These are phyloP conservation scores for Orgyia antiqua DNA, from an alignment of 2,888 invertebrate genomes.

Conservation along the genomic window DNA sequence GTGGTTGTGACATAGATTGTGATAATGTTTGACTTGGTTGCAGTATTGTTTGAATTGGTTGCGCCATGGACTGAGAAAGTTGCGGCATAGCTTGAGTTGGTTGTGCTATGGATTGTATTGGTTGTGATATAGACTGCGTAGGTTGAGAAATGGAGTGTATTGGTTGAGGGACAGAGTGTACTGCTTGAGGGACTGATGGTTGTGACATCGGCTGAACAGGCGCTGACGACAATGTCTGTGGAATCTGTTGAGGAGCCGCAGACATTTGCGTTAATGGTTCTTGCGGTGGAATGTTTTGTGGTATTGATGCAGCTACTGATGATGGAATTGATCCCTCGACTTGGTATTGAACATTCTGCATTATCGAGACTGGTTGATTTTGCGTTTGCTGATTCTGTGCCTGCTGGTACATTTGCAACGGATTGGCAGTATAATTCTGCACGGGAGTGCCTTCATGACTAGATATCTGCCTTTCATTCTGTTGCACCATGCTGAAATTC, in stretches of 20 bases:
- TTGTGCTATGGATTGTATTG: conserved; percentile 33
- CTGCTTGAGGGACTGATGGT: conserved; percentile 19
- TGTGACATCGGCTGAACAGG: conserved; percentile 25
- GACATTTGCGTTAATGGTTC: conserved; percentile 26
- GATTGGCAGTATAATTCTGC: conserved; percentile 67
- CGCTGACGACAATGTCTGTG: conserved; percentile 33
- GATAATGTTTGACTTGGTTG: conserved; percentile 11
- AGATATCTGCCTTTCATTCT: conserved; percentile 70
- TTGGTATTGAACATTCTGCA: conserved; percentile 39
- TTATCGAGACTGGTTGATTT: conserved; percentile 41
- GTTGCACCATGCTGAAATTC: conserved; percentile 55
- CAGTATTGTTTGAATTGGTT: conserved; percentile 18
- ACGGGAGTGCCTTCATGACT: conserved; percentile 74
- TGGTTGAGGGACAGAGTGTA: conserved; percentile 21
- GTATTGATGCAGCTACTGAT: conserved; percentile 27
- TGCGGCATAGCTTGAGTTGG: conserved; percentile 24
- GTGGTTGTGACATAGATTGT: conserved; percentile 21
- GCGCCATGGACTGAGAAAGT: conserved; percentile 18
- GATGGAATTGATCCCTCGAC: conserved; percentile 36
- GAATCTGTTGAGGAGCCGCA: conserved; percentile 32
- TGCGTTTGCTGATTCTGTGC: conserved; percentile 43
- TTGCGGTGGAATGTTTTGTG: conserved; percentile 25
- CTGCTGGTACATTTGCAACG: conserved; percentile 65
- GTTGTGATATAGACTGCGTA: conserved; percentile 23
- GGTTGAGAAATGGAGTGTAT: conserved; percentile 16